Base-by-base conservation (phyloP, 2,888 invertebrate species). In the Nymphalis c-album region DNA sequence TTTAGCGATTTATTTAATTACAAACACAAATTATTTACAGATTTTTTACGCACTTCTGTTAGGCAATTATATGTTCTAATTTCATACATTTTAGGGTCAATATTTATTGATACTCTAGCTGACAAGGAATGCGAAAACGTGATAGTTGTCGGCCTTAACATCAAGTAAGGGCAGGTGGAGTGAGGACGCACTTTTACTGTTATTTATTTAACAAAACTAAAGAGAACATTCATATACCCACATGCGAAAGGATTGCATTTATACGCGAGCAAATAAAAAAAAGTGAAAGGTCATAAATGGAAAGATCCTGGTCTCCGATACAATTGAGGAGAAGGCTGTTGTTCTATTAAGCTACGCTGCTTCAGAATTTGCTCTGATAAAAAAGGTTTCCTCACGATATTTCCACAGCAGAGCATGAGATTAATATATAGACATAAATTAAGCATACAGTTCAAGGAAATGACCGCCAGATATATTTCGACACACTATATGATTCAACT, bases 111-210 rank as follows among this genome's bases (percentile, higher is more conserved):
- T 69, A 55, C 31, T 50, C 51, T 61, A 59, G 55, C 20, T 63
- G 57, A 73, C 66, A 70, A 67, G 76, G 76, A 77, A 78, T 77
- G 80, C 77, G 81, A 78, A 82, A 75, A 72, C 71, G 77, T 76
- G 90, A 91, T 91, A 86, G 91, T 90, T 85, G 91, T 87, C 77
- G 87, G 82, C 91, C 91, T 91, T 83, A 86, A 78, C 83, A 80
- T 79, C 65, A 72, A 71, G 77, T 88, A 87, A 90, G 90, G 90
- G 81, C 89, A 82, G 74, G 78, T 82, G 81, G 45, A 47, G 61
- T 64, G 69, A 69, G 69, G 65, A 78, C 79, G 77, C 73, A 85
- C 85, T 85, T 83, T 88, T 85, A 86, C 85, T 63, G 57, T 60
- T 59, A 68, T 68, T 55, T 60, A 46, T 20, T 20, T 51, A 17